Percentiles rank a stretch among this genome's conserved stretches.
Conservation (phyloP, 2,797 vertebrate species). For the Alcedo atthis region DNA sequence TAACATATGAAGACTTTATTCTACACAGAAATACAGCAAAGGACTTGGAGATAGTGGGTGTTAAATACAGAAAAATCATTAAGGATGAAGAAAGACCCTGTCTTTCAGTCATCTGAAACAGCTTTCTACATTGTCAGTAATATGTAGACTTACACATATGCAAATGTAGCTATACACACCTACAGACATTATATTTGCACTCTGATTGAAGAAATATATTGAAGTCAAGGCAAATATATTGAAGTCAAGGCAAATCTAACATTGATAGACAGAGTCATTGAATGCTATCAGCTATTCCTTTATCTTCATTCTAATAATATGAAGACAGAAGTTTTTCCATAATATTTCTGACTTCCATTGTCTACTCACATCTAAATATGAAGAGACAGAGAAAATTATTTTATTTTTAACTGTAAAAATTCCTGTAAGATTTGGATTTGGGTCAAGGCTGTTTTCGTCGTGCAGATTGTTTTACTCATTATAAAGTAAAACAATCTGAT, state of each 20-base stretch:
- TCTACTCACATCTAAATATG: neutral
- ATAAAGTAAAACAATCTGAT: neutral
- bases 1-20: neutral
- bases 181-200: neutral
- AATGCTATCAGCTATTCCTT: neutral
- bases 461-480: neutral
- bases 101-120: neutral
- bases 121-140: neutral
- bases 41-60: neutral
- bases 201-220: neutral
- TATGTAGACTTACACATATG: rapidly evolving
- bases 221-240: neutral
- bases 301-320: neutral
- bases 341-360: neutral
- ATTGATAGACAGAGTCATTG: neutral
- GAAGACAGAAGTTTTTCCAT: neutral
- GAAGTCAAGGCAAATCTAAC: neutral
- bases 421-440: neutral
- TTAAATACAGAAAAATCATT: neutral
- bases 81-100: neutral
- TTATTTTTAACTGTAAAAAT: neutral
- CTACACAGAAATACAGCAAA: neutral
- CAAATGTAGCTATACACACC: neutral
- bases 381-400: neutral
- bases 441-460: neutral